A percentile compares a stretch with the other conserved stretches of the same genome.
Evolutionary conservation across 2,113 vertebrate species (phyloP).

Genomic region (Nibea albiflora): DNA sequence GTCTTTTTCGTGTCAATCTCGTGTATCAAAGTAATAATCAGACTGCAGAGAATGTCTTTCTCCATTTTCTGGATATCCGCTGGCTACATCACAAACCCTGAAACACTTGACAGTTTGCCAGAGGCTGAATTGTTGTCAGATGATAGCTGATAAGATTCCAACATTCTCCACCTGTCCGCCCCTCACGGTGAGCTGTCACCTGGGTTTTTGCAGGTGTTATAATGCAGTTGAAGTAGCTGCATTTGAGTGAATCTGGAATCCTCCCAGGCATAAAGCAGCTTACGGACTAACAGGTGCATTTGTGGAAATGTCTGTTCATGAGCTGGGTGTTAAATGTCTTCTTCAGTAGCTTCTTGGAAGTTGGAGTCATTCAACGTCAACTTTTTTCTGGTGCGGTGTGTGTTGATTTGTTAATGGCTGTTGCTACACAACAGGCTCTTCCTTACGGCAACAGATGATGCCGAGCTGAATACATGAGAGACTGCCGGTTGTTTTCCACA

Average conservation of each 20-base stretch:
- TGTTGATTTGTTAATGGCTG: constrained; percentile 15
- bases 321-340: neutral
- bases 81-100: too few relatives aligned
- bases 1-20: too few relatives aligned
- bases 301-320: neutral
- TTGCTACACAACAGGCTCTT: constrained; percentile 16
- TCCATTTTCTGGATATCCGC: too few relatives aligned
- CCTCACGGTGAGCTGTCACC: neutral
- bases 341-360: too few relatives aligned
- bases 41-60: too few relatives aligned
- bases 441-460: constrained; percentile 26
- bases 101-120: too few relatives aligned
- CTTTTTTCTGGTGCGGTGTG: neutral
- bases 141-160: too few relatives aligned
- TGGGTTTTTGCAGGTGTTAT: neutral
- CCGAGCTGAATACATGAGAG: constrained; percentile 20
- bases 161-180: neutral
- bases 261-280: neutral
- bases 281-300: neutral
- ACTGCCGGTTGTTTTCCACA: constrained; percentile 2
- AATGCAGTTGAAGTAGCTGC: neutral
- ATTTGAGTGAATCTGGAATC: neutral
- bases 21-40: too few relatives aligned
- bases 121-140: too few relatives aligned
- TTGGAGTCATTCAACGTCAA: neutral